Conservation (phyloP, 2,888 invertebrate species). For the Mythimna vitellina region DNA sequence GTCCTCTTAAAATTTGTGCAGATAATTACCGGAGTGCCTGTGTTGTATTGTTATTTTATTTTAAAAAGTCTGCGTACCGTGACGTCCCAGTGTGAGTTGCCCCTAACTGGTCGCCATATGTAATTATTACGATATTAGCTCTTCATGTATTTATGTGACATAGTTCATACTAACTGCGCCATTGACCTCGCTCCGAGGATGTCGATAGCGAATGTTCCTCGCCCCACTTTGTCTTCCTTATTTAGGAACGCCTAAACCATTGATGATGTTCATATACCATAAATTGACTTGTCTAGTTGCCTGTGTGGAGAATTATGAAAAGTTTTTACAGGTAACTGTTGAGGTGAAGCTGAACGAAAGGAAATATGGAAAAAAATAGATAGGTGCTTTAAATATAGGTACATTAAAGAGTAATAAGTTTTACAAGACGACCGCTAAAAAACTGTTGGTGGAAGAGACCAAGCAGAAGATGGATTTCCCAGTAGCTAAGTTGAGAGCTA, state of each 20-base stretch:
- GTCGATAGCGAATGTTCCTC: conserved; percentile 25
- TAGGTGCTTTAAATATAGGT: too few relatives aligned
- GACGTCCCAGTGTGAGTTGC: background rate
- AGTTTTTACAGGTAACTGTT: background rate
- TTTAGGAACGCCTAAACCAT: conserved; percentile 26
- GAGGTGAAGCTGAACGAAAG: background rate
- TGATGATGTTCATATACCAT: conserved; percentile 25
- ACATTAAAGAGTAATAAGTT: background rate
- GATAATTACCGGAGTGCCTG: too few relatives aligned
- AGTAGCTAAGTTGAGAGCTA: background rate
- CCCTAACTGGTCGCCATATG: conserved; percentile 12
- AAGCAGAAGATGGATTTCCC: background rate
- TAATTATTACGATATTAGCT: conserved; percentile 52
- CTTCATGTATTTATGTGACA: conserved; percentile 36
- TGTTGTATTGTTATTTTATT: background rate
- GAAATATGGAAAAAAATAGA: background rate
- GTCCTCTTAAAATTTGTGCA: too few relatives aligned
- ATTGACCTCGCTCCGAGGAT: conserved; percentile 50
- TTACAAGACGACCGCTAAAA: background rate
- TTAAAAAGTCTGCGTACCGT: background rate
- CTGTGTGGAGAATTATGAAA: background rate
- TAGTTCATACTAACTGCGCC: conserved; percentile 34
- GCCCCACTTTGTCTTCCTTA: conserved; percentile 42
- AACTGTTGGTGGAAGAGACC: background rate
- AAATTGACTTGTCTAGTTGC: conserved; percentile 15